Conservation (phyloP, 2,888 invertebrate genomes). For the Drosophila meridiana region DNA sequence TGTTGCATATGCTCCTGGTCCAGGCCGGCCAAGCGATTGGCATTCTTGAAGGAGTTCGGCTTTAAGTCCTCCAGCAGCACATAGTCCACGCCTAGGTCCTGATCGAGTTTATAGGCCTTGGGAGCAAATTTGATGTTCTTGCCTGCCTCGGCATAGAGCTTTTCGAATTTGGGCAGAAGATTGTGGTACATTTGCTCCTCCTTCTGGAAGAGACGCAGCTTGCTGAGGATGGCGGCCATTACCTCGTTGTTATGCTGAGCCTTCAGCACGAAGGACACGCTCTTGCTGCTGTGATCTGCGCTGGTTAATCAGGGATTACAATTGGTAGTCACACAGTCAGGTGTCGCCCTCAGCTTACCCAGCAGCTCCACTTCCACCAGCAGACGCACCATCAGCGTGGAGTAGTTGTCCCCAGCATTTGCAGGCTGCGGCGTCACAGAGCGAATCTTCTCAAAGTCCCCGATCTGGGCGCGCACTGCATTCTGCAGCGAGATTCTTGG, state of each 20-base stretch:
- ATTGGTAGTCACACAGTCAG: not conserved
- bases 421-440: conserved; percentile 48
- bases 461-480: conserved; percentile 69
- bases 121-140: conserved; percentile 79
- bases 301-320: not conserved
- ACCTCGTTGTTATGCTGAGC: conserved; percentile 66
- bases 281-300: conserved; percentile 68
- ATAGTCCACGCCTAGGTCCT: conserved; percentile 74
- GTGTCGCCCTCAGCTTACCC: conserved; percentile 57
- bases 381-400: conserved; percentile 78
- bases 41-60: conserved; percentile 76
- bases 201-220: conserved; percentile 78
- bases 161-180: conserved; percentile 81
- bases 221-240: conserved; percentile 69
- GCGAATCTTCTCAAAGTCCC: conserved; percentile 67
- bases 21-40: conserved; percentile 78
- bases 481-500: conserved; percentile 65
- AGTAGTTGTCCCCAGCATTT: conserved; percentile 74
- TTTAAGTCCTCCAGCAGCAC: conserved; percentile 83
- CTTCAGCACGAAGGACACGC: conserved; percentile 74
- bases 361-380: conserved; percentile 71
- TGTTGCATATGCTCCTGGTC: conserved; percentile 79
- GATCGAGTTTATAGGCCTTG: conserved; percentile 73
- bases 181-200: conserved; percentile 81
- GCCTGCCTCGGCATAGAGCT: conserved; percentile 74